phyloP scores from a whole-genome alignment of 2,113 vertebrate species.

The Rallus limicola region DNA sequence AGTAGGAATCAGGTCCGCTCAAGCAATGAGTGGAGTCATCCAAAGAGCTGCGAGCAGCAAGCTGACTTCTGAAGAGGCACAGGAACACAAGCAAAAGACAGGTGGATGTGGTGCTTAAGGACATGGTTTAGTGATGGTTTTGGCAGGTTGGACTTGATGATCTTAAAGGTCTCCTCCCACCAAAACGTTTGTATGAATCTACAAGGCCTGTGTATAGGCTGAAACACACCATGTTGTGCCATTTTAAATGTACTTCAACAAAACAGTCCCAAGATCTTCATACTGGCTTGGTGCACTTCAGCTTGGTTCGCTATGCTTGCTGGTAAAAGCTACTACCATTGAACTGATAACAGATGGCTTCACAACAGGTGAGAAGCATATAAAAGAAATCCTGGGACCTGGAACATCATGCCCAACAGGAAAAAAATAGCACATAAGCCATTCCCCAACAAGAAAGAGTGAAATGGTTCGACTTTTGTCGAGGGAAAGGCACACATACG shows the following conservation, averaged over 20 bases:
- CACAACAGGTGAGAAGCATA: not conserved
- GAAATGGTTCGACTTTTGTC: not conserved
- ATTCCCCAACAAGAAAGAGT: not conserved
- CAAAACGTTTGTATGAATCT: too few species aligned
- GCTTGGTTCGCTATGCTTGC: not conserved
- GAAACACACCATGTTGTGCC: not conserved
- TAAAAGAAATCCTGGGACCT: not conserved
- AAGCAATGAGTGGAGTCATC: not conserved
- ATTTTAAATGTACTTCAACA: not conserved
- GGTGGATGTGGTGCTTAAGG: too few species aligned
- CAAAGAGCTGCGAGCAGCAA: not conserved
- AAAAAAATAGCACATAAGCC: rapidly evolving
- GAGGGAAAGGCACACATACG: not conserved
- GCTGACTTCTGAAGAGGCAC: rapidly evolving
- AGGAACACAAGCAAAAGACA: not conserved
- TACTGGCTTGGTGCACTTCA: not conserved
- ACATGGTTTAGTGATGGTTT: too few species aligned
- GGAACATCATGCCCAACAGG: not conserved
- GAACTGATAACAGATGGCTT: not conserved
- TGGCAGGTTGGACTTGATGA: too few species aligned
- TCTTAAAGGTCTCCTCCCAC: too few species aligned
- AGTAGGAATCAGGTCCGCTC: not conserved
- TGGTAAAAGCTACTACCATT: not conserved
- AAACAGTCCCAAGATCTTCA: not conserved
- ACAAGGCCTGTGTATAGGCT: not conserved